Base-by-base conservation (phyloP, 2,888 invertebrate species). In the Parochlus steinenii region DNA sequence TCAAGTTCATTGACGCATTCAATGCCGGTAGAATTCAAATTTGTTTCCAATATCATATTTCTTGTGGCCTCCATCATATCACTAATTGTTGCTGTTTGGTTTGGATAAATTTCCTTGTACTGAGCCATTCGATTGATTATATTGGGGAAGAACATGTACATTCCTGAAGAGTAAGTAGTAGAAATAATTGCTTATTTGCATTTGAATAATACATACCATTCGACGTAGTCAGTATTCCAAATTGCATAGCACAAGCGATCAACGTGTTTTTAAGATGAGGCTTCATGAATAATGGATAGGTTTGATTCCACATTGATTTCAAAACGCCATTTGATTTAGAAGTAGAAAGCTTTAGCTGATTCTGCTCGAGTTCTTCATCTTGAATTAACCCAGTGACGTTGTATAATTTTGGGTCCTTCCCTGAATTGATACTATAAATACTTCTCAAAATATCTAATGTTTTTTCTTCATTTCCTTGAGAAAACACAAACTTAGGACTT, bases 131-230 rank as follows among this genome's bases (percentile, higher is more conserved):
- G 48, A 39, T 55, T 53, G 25, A 55, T 41, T n/a, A 56, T 53
- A 33, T 52, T 47, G 3, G 54, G 54, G 34, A 55, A 52, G 52
- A 54, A 56, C 49, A 56, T 51, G 26, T 55, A 52, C 47, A 56
- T 47, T 17, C 45, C n/a, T n/a, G n/a, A n/a, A n/a, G n/a, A n/a
- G n/a, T n/a, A n/a, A n/a, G n/a, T n/a, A n/a, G n/a, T n/a, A n/a
- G n/a, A n/a, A n/a, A n/a, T n/a, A n/a, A n/a, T n/a, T n/a, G n/a
- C n/a, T n/a, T n/a, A n/a, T n/a, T n/a, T n/a, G n/a, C n/a, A n/a
- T n/a, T n/a, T n/a, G n/a, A n/a, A n/a, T n/a, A n/a, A n/a, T n/a
- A n/a, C n/a, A 56, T 48, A 15, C 53, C 52, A 39, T 53, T 51
- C 11, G 49, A 52, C 18, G 53, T 52, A 6, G 46, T 42, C 38